phyloP scores from a whole-genome alignment of 2,888 invertebrate genomes.

The Nebria brevicollis region DNA sequence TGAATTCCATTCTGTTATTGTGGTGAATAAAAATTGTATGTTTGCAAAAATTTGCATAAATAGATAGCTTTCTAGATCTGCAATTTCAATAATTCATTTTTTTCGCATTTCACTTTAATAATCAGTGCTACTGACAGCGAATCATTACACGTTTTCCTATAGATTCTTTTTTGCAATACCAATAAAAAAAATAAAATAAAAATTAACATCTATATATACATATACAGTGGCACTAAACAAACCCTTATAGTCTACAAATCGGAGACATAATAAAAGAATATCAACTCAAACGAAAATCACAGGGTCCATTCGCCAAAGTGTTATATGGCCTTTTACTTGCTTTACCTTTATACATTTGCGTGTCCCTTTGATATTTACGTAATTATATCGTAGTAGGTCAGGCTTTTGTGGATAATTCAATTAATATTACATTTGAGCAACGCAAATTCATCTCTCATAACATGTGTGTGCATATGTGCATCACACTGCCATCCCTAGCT shows the following conservation, averaged over 20 bases:
- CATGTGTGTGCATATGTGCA: no score
- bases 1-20: neutral
- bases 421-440: conserved; percentile 21
- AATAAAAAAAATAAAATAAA: neutral
- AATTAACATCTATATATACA: neutral
- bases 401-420: conserved; percentile 34
- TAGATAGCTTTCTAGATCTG: neutral
- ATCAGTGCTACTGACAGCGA: neutral
- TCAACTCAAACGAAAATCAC: neutral
- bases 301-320: neutral
- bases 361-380: conserved; percentile 37
- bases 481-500: no score
- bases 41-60: neutral
- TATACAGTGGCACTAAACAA: no score
- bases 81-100: neutral
- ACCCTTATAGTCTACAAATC: no score
- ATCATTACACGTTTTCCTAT: neutral
- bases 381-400: conserved; percentile 34
- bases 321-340: neutral
- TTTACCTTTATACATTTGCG: conserved; percentile 1
- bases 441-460: neutral
- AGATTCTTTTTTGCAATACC: neutral
- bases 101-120: neutral
- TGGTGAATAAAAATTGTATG: neutral
- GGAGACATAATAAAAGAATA: no score